Evolutionary conservation across 1,140 invertebrate genomes (phyloP).

Genomic region (Cydia fagiglandana): DNA sequence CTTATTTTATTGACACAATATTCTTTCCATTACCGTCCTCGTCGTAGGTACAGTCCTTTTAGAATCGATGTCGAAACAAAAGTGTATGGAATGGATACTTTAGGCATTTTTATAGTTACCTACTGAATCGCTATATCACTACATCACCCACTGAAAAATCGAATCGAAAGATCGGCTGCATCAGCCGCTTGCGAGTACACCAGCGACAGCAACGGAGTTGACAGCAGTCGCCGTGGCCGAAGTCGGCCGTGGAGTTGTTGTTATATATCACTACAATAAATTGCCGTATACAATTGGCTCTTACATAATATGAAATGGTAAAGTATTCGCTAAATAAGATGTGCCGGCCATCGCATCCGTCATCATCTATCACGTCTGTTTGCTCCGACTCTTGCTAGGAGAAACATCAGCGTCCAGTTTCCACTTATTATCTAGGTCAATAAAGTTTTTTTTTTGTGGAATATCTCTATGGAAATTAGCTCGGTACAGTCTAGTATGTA

Average conservation of each 20-base stretch:
- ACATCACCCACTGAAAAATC: no score
- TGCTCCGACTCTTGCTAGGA: background rate
- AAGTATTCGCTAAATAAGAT: conserved; percentile 13
- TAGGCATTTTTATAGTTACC: no score
- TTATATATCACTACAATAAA: background rate
- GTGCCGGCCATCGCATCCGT: background rate
- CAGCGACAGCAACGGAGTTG: no score
- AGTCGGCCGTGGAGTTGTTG: no score
- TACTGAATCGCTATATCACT: background rate
- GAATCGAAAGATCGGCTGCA: no score
- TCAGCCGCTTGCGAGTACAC: no score
- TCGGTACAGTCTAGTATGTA: background rate
- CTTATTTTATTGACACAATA: no score
- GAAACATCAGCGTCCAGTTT: conserved; percentile 3
- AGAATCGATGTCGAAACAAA: no score
- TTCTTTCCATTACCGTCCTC: no score
- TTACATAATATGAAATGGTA: background rate
- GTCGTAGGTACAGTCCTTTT: no score
- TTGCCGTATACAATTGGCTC: background rate
- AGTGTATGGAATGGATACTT: no score
- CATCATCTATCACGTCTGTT: conserved; percentile 14
- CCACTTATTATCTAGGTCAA: background rate
- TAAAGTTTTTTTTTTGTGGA: background rate
- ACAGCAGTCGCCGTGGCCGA: no score
- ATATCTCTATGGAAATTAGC: background rate